Base-by-base conservation (phyloP, 2,797 vertebrate species). In the Zalophus californianus region DNA sequence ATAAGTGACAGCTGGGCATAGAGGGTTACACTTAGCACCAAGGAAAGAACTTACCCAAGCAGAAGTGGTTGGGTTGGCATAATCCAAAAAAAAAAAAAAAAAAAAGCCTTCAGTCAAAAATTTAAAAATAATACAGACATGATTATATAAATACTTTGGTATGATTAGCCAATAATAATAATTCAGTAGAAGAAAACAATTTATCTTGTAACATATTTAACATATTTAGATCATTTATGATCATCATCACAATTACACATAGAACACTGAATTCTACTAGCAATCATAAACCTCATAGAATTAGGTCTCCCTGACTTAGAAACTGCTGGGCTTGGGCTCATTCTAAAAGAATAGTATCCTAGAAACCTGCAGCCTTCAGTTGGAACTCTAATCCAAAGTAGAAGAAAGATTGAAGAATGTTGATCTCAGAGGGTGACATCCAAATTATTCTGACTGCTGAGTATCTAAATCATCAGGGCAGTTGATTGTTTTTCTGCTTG, bases 1-100 rank as follows among this genome's bases (percentile, higher is more conserved):
- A 96, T 41, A 98, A 98, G 97, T 98, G 98, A 98, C 97, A 98
- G 97, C 95, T 98, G 95, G 60, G 96, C 97, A 98, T 97, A 98
- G 93, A 97, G 95, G 97, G 75, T 96, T 96, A 97, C 52, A 94
- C 82, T 23, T 90, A 79, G 82, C 92, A 84, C 18, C 94, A 98
- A 98, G 96, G 93, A 98, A 96, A 96, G 95, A 87, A 97, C 64
- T 14, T 79, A 95, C 95, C 77, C 56, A 15, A 97, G 95, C 29
- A 72, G 83, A 92, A 82, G 68, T 70, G 50, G n/a, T 7, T 88
- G 48, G 62, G n/a, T 72, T 64, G n/a, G 50, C 2, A 60, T 29
- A 18, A 90, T 64, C 7, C 44, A 44, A 44, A 44, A 44, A 44
- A 44, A 96, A 83, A 44, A 44, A 96, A 83, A 70, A 92, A 90